A percentile compares a stretch with the other conserved stretches of the same genome.
Evolutionary conservation across 2,113 vertebrate genomes (phyloP).

Genomic region (Poeciliopsis prolifica): DNA sequence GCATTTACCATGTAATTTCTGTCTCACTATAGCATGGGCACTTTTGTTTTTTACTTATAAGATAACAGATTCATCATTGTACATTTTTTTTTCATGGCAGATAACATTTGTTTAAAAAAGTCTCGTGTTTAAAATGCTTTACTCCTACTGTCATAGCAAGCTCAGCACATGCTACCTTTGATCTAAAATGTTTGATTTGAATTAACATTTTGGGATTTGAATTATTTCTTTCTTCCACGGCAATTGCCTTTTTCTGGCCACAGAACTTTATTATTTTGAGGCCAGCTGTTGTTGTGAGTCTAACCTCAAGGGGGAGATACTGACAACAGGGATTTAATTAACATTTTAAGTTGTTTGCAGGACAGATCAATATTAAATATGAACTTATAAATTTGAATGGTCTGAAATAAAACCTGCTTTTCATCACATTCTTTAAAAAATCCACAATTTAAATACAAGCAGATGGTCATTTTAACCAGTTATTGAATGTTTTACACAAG

Average conservation of each 20-base stretch:
- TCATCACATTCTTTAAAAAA: constrained; percentile 37
- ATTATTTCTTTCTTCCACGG: too few species aligned
- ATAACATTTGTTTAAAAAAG: background rate
- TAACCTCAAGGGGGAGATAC: constrained; percentile 7
- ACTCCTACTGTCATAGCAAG: too few species aligned
- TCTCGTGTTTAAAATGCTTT: too few species aligned
- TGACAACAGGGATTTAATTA: constrained; percentile 23
- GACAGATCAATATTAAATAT: constrained; percentile 41
- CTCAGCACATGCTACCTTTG: background rate
- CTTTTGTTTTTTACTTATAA: too few species aligned
- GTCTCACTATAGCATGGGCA: background rate
- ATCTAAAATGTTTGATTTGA: background rate
- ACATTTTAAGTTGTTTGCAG: constrained; percentile 25
- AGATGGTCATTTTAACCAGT: constrained; percentile 50
- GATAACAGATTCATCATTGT: background rate
- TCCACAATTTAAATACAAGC: constrained; percentile 39
- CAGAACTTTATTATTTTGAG: too few species aligned
- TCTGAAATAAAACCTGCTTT: constrained; percentile 15
- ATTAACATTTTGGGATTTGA: too few species aligned
- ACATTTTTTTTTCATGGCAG: background rate
- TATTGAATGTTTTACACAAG: constrained; percentile 46
- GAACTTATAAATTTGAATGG: constrained; percentile 39
- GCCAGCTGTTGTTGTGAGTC: background rate
- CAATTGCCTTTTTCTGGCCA: too few species aligned
- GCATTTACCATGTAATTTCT: background rate